Evolutionary conservation across 2,888 invertebrate genomes (phyloP).

Genomic region (Iselma pallidipennis): DNA sequence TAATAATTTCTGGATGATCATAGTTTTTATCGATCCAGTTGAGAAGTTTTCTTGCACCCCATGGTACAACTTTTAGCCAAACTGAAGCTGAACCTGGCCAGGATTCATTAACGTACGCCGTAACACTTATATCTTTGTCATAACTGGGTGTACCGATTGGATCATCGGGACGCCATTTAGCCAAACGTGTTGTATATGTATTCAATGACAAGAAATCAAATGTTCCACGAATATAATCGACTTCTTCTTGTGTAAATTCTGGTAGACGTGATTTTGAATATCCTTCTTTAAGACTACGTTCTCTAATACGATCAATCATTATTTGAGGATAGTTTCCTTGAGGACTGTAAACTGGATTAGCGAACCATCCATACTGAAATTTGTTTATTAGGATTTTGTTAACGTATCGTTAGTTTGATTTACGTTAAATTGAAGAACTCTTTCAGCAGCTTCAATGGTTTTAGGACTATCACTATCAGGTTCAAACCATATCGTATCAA

Average conservation of each 20-base stretch:
- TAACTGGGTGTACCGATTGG: constrained; percentile 14
- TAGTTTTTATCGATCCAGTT: constrained; percentile 48
- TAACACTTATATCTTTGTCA: constrained; percentile 21
- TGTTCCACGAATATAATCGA: constrained; percentile 63
- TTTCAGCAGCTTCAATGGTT: constrained; percentile 60
- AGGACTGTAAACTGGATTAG: constrained; percentile 63
- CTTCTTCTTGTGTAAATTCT: constrained; percentile 63
- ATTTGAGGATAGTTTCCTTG: constrained; percentile 68
- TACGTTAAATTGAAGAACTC: constrained; percentile 60
- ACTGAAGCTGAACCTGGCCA: constrained; percentile 22
- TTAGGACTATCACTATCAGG: constrained; percentile 60
- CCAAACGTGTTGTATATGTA: constrained; percentile 67
- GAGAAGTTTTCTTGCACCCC: constrained; percentile 61
- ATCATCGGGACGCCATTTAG: constrained; percentile 25
- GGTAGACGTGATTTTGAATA: constrained; percentile 66
- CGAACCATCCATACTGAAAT: constrained; percentile 33
- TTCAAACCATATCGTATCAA: constrained; percentile 67
- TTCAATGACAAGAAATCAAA: constrained; percentile 78
- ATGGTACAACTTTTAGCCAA: constrained; percentile 49
- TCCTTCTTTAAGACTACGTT: constrained; percentile 56
- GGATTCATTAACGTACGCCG: constrained; percentile 18
- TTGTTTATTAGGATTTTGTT: constrained; percentile 19
- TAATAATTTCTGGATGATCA: constrained; percentile 59
- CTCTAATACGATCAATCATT: constrained; percentile 64
- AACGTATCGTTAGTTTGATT: constrained; percentile 56